Evolutionary conservation across 2,113 vertebrate genomes (phyloP).

Genomic region (Hyperopisus bebe): DNA sequence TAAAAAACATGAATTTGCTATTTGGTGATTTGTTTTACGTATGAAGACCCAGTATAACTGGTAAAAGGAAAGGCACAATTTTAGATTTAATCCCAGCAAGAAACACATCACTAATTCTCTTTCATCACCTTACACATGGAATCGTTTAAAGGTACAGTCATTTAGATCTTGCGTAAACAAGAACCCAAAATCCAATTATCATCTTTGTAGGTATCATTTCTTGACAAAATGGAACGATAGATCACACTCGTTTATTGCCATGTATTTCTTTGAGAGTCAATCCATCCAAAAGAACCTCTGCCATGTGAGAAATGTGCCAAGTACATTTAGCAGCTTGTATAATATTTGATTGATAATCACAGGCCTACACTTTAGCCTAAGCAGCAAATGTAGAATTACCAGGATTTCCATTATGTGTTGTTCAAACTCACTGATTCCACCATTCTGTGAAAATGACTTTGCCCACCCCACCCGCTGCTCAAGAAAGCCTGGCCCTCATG

Average conservation of each 20-base stretch:
- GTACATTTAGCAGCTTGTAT: neutral
- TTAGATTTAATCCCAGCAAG: neutral
- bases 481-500: neutral
- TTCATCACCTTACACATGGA: neutral
- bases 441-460: neutral
- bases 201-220: neutral
- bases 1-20: neutral
- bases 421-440: neutral
- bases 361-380: neutral
- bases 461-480: neutral
- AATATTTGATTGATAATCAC: neutral
- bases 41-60: neutral
- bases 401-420: neutral
- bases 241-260: neutral
- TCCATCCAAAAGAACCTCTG: neutral
- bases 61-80: neutral
- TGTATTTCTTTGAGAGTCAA: neutral
- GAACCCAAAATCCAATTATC: neutral
- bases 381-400: neutral
- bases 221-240: neutral
- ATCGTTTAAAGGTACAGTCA: neutral
- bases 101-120: neutral
- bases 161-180: neutral
- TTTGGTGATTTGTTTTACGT: neutral
- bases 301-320: neutral